Conservation (phyloP, 2,888 invertebrate genomes). For the Dinocampus coccinellae region DNA sequence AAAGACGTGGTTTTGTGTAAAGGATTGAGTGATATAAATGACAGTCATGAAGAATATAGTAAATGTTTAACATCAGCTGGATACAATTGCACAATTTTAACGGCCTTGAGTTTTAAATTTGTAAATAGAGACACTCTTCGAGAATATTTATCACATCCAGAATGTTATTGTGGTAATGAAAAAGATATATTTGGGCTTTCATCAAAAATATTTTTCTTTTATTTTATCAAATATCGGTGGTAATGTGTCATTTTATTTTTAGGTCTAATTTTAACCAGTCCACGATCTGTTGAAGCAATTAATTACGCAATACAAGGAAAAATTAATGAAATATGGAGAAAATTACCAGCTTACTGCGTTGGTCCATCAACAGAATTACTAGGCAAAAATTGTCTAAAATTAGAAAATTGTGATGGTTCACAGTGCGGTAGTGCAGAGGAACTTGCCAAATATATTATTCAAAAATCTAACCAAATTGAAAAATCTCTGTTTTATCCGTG, state of each 20-base stretch:
- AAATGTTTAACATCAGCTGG: conserved; percentile 54
- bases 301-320: conserved; percentile 44
- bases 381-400: conserved; percentile 51
- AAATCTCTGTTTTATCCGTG: conserved; percentile 62
- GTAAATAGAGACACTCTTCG: conserved; percentile 53
- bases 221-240: conserved; percentile 2
- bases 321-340: conserved; percentile 52
- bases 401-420: conserved; percentile 55
- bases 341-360: conserved; percentile 59
- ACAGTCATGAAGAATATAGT: conserved; percentile 54
- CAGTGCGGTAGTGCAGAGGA: conserved; percentile 62
- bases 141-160: conserved; percentile 46
- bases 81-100: conserved; percentile 56
- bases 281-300: conserved; percentile 60
- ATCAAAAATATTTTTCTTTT: background rate
- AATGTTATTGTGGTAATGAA: conserved; percentile 58
- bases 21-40: conserved; percentile 53
- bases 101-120: conserved; percentile 59
- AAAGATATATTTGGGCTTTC: background rate
- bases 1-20: conserved; percentile 58
- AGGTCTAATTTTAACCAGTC: conserved; percentile 66
- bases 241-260: conserved; percentile 29
- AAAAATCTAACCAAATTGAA: conserved; percentile 32
- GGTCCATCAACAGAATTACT: conserved; percentile 60
- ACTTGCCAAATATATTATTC: conserved; percentile 54